phyloP scores from a whole-genome alignment of 2,888 invertebrate species.

The Crossocerus cetratus region DNA sequence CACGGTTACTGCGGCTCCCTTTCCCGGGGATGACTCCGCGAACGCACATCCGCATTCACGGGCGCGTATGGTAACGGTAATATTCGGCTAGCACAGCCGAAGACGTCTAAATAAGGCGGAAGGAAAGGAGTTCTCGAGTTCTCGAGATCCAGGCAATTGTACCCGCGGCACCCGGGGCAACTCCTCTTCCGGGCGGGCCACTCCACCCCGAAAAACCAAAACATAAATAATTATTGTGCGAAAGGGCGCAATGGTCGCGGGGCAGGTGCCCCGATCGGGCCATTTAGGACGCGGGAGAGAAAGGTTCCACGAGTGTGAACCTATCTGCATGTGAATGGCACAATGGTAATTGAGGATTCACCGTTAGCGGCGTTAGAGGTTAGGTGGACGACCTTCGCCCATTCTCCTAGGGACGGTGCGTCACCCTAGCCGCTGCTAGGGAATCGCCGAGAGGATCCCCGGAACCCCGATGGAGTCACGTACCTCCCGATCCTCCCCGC shows the following conservation, averaged over 20 bases:
- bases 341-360: slow-evolving; percentile 72
- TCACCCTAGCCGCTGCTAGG: slow-evolving; percentile 29
- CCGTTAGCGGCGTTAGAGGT: slow-evolving; percentile 71
- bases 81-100: not conserved
- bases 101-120: slow-evolving; percentile 32
- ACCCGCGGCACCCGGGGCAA: slow-evolving; percentile 31
- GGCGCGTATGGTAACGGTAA: slow-evolving; percentile 34
- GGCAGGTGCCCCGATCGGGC: slow-evolving; percentile 61
- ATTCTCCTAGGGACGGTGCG: slow-evolving; percentile 9
- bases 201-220: slow-evolving; percentile 75
- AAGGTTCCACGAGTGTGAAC: slow-evolving; percentile 64
- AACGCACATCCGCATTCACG: not conserved
- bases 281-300: slow-evolving; percentile 57
- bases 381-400: slow-evolving; percentile 19
- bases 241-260: slow-evolving; percentile 29
- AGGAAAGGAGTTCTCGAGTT: slow-evolving; percentile 50
- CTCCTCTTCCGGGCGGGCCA: slow-evolving; percentile 60
- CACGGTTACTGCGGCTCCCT: no score
- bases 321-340: slow-evolving; percentile 74
- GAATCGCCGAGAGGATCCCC: slow-evolving; percentile 56
- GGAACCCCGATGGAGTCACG: slow-evolving; percentile 61
- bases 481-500: slow-evolving; percentile 44
- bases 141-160: slow-evolving; percentile 68
- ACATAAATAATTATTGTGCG: slow-evolving; percentile 72
- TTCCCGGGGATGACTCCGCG: not conserved